Evolutionary conservation across 2,888 invertebrate genomes (phyloP), one percentile per base, ranked within the genome.

Genomic region (Watsonalla cultraria): DNA sequence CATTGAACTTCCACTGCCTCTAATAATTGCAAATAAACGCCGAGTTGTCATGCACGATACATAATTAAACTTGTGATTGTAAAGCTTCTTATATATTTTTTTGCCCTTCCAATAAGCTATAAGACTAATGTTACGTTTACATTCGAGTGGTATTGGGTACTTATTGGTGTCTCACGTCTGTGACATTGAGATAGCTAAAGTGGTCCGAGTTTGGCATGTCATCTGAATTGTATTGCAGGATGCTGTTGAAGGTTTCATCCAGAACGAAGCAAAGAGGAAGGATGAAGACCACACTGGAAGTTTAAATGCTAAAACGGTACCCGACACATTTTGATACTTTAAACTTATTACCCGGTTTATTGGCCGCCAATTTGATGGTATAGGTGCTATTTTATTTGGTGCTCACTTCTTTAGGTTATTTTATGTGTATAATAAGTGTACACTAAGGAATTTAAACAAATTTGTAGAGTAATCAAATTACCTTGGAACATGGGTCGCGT

Each of bases 171-270:
- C n/a, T 34, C 54, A 51, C 46, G 46, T 47, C 56, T 57, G 42
- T 34, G 39, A 65, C 46, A 48, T 47, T 62, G 46, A 53, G 58
- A 42, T 53, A 54, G 34, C 6, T 39, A 37, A 45, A 52, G 15
- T 33, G n/a, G 59, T 69, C 76, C 74, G 66, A 74, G 80, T 80
- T 78, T 84, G 83, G 86, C 82, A 86, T 84, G 79, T 83, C 75
- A 64, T 78, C 79, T 72, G 65, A 72, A 81, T 84, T 85, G 64
- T 80, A 71, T 89, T 88, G 64, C 89, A 88, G 89, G 87, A 83
- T 66, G 80, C 81, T 55, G 80, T 81, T 55, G 84, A 84, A 72
- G 76, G 79, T 72, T 69, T 80, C 60, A 75, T 75, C 77, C 82
- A 79, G 74, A 80, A 73, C 67, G 84, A 82, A 70, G 76, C 76